These are phyloP conservation scores for Drosophila seguyi DNA, from an alignment of 1,140 invertebrate species.

Conservation along the genomic window DNA sequence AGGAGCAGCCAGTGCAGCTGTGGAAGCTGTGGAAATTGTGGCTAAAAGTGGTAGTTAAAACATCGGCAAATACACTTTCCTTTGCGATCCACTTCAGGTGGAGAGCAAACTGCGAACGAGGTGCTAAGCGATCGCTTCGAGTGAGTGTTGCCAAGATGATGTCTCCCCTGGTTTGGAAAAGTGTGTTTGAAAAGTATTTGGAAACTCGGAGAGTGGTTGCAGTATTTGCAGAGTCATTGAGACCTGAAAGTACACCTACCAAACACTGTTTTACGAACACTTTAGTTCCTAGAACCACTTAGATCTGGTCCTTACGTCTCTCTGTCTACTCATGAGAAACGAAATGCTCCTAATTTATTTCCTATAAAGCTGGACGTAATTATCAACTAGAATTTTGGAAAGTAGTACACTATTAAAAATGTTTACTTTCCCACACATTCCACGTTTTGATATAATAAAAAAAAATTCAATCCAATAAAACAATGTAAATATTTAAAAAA, in stretches of 20 bases:
- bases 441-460: slow-evolving; percentile 5
- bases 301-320: too few species aligned
- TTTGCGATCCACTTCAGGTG: slow-evolving; percentile 28
- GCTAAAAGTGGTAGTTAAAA: slow-evolving; percentile 35
- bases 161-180: slow-evolving; percentile 7
- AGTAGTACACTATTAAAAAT: background rate
- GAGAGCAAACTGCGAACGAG: slow-evolving; percentile 27
- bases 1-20: slow-evolving; percentile 24
- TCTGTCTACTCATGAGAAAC: background rate
- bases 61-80: slow-evolving; percentile 58
- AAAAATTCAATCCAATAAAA: slow-evolving; percentile 14
- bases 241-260: background rate
- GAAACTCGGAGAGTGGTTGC: background rate
- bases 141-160: slow-evolving; percentile 7
- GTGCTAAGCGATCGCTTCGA: slow-evolving; percentile 41
- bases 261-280: background rate
- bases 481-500: slow-evolving; percentile 53
- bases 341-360: background rate
- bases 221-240: slow-evolving; percentile 4
- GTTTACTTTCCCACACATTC: background rate
- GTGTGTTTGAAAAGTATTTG: slow-evolving; percentile 11
- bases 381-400: background rate
- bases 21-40: background rate
- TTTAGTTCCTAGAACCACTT: background rate
- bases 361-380: background rate